Conservation (phyloP, 2,797 vertebrate genomes). For the Lacerta agilis region DNA sequence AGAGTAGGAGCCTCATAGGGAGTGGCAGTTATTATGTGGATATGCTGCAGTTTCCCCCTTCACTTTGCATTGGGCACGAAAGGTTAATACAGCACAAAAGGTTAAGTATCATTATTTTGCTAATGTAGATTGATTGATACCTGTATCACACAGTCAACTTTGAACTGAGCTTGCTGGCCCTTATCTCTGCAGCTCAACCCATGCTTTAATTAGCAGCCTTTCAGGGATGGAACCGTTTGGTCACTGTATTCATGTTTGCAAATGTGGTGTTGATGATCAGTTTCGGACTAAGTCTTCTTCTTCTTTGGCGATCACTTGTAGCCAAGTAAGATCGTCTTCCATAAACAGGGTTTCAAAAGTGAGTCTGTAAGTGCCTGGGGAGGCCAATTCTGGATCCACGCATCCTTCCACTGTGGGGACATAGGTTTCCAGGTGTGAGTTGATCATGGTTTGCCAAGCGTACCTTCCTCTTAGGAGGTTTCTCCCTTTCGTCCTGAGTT, state of each 20-base stretch:
- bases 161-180: background rate
- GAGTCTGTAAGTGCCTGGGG: too few species aligned
- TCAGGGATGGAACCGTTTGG: background rate
- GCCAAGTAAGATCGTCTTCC: too few species aligned
- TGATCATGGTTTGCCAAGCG: too few species aligned
- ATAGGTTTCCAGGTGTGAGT: too few species aligned
- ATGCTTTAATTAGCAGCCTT: background rate
- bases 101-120: conserved; percentile 12
- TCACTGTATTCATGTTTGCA: background rate
- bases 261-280: background rate
- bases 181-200: background rate
- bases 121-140: background rate
- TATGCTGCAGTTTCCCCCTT: background rate
- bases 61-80: background rate
- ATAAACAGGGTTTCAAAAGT: too few species aligned
- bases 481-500: too few species aligned
- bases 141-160: conserved; percentile 17
- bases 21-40: conserved; percentile 21
- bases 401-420: too few species aligned
- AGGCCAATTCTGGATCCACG: too few species aligned
- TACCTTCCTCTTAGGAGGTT: too few species aligned
- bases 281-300: background rate
- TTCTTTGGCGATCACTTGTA: too few species aligned
- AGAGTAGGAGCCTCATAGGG: conserved; percentile 7
- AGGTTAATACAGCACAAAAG: conserved; percentile 23